A percentile compares a stretch with the other conserved stretches of the same genome.
Conservation (phyloP, 2,797 vertebrate species). For the Pterois miles region DNA sequence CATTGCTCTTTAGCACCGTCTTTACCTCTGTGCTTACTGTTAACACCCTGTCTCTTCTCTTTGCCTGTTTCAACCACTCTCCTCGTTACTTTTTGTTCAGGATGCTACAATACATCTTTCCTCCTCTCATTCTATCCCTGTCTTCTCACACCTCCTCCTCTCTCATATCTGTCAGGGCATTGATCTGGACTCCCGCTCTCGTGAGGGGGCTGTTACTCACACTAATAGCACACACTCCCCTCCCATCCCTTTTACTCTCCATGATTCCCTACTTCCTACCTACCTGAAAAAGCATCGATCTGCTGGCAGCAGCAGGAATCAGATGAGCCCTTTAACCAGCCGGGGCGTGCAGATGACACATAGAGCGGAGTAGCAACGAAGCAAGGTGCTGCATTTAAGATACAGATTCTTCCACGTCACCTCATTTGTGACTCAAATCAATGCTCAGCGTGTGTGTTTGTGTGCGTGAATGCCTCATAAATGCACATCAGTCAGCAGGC, state of each 20-base stretch:
- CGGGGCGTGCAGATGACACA: not conserved
- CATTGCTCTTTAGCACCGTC: slow-evolving; percentile 10
- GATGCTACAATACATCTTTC: slow-evolving; percentile 8
- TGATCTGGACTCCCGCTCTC: slow-evolving; percentile 41
- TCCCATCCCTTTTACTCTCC: not conserved
- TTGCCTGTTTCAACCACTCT: slow-evolving; percentile 10
- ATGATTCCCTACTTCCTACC: slow-evolving; percentile 18
- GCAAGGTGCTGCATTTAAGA: slow-evolving; percentile 48
- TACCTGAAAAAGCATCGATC: slow-evolving; percentile 48
- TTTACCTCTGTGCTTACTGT: slow-evolving; percentile 22
- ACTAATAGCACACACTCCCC: not conserved
- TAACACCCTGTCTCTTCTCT: not conserved
- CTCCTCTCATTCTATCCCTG: not conserved
- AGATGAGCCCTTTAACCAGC: slow-evolving; percentile 41
- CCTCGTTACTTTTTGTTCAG: slow-evolving; percentile 10
- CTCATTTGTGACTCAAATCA: slow-evolving; percentile 22
- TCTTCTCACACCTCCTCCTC: slow-evolving; percentile 29
- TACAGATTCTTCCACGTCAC: slow-evolving; percentile 19
- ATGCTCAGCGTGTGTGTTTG: slow-evolving; percentile 11
- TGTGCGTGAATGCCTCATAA: slow-evolving; percentile 36
- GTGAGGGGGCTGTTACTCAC: slow-evolving; percentile 26
- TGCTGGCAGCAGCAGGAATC: slow-evolving; percentile 28
- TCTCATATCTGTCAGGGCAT: slow-evolving; percentile 44
- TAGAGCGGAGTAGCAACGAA: not conserved
- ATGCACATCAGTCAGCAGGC: slow-evolving; percentile 50